Evolutionary conservation across 2,888 invertebrate species (phyloP), one percentile per base, ranked within the genome.

Genomic region (Clunio marinus): DNA sequence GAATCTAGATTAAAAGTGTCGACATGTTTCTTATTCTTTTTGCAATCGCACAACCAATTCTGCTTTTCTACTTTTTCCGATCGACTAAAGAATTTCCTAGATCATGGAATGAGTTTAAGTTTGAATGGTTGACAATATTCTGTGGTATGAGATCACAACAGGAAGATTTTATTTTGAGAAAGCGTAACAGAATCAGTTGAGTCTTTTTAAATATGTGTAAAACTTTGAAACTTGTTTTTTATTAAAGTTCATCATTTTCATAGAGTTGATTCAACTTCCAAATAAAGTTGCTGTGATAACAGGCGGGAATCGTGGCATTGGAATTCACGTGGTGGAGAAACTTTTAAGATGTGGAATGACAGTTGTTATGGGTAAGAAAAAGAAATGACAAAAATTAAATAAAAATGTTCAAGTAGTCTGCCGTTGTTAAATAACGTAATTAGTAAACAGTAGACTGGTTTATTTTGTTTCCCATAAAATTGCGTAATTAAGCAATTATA

Each of bases 291-390:
- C 89, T 70, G 84, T 94, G 66, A 85, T 94, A 70, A 94, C 94
- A 10, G 94, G 94, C 51, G 94, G 93, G 1, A 88, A 91, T 69
- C 83, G 91, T 72, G 94, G 94, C 45, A 92, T 94, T 73, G 94
- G 93, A 8, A 78, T 84, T 22, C 85, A 87, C 79, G 86, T 92
- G 20, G 86, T 91, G 24, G 85, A 86, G 76, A 88, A 88, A 78
- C 80, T 93, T 66, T 77, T 93, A 63, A 82, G 87, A 75, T 88
- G 88, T 73, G 88, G 89, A 74, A 86, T 90, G 83, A 85, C 84
- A 72, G 89, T 93, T 58, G 80, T 89, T 70, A 83, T 88, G 74
- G 88, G 88, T 88, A 80, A 78, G 80, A 46, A 32, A 28, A 25
- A 27, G 41, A n/a, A n/a, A n/a, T n/a, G n/a, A n/a, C n/a, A n/a